Conservation (phyloP, 2,797 vertebrate species). For the Sibirionetta formosa region DNA sequence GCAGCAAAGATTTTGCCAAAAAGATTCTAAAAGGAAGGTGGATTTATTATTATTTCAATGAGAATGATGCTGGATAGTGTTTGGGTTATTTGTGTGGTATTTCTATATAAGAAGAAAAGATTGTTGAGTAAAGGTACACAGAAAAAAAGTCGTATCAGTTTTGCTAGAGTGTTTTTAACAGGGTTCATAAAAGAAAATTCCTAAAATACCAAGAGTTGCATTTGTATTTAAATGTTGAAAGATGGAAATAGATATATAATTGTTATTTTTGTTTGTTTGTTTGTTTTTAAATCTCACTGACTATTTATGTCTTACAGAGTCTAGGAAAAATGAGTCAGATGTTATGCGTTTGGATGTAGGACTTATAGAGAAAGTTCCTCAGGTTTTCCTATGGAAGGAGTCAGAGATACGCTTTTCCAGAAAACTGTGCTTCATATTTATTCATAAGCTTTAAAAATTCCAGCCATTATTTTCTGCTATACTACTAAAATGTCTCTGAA, state of each 20-base stretch:
- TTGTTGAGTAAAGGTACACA: neutral
- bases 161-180: neutral
- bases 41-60: neutral
- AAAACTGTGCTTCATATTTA: neutral
- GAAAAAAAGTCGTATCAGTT: neutral
- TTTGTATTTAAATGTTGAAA: neutral
- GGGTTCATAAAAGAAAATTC: neutral
- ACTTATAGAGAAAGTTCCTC: neutral
- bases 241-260: neutral
- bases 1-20: neutral
- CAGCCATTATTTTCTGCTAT: neutral
- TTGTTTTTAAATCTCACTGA: neutral
- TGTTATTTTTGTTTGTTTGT: neutral
- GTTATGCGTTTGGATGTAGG: neutral
- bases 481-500: neutral
- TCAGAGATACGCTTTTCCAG: neutral
- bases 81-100: neutral
- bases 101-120: neutral
- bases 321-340: neutral
- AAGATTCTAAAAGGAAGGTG: neutral
- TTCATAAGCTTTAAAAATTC: neutral
- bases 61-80: neutral
- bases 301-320: neutral
- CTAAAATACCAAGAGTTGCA: neutral
- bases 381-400: neutral